Percentiles rank a stretch among this genome's conserved stretches.
Conservation (phyloP, 2,113 vertebrate species). For the Chloropsis hardwickii region DNA sequence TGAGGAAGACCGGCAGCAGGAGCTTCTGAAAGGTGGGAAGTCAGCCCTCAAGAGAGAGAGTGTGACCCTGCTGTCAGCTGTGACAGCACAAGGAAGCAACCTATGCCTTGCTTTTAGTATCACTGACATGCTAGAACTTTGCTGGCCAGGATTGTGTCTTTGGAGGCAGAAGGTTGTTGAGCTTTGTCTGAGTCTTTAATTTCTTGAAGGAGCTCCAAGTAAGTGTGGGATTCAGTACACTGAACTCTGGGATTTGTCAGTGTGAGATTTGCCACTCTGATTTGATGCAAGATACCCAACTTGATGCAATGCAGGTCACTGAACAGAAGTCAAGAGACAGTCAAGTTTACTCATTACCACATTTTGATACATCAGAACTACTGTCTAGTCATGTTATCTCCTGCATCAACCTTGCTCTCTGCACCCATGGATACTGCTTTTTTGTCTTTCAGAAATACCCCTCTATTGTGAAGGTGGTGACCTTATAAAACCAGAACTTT, state of each 20-base stretch:
- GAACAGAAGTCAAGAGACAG: not conserved
- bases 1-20: constrained; percentile 96
- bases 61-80: not conserved
- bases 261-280: not conserved
- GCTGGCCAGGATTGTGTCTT: not conserved
- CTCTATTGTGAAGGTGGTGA: not conserved
- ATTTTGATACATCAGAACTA: not conserved
- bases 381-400: not conserved
- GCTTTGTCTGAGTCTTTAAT: not conserved
- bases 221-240: not conserved
- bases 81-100: not conserved
- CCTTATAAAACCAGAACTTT: not conserved
- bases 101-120: not conserved
- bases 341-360: not conserved
- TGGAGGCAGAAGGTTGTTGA: not conserved
- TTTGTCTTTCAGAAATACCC: not conserved
- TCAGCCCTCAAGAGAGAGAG: not conserved
- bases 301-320: not conserved
- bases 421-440: not conserved
- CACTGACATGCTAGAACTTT: not conserved
- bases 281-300: not conserved
- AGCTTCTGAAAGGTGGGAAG: constrained; percentile 89
- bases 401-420: not conserved
- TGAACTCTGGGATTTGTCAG: not conserved
- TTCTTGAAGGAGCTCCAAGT: not conserved